These are phyloP conservation scores for Dipodomys spectabilis DNA, from an alignment of 2,113 vertebrate genomes.

Conservation along the genomic window DNA sequence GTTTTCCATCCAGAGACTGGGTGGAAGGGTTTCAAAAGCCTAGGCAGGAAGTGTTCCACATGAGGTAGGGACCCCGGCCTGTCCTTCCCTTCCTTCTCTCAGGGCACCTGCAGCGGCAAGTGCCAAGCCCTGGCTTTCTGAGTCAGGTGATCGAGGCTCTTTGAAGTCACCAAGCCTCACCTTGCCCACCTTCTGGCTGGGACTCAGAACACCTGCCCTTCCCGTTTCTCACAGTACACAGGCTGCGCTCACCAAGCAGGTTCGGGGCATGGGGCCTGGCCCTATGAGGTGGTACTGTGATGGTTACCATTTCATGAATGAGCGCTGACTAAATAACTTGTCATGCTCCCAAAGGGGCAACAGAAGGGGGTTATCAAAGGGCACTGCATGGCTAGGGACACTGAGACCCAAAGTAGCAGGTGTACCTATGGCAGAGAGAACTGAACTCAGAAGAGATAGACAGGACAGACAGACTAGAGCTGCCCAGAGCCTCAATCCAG, in stretches of 20 bases:
- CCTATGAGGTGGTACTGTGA: too few species aligned
- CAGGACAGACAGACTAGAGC: not conserved
- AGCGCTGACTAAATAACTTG: not conserved
- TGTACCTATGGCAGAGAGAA: not conserved
- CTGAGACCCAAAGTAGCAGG: not conserved
- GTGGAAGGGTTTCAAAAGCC: too few species aligned
- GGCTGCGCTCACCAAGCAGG: rapidly evolving
- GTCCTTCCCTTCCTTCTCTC: not conserved
- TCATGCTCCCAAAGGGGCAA: not conserved
- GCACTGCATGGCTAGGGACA: not conserved
- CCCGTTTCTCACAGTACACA: not conserved
- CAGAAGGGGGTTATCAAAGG: not conserved
- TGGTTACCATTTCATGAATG: not conserved
- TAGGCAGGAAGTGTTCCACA: too few species aligned
- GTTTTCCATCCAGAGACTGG: too few species aligned
- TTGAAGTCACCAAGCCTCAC: not conserved
- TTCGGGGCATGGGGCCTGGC: not conserved
- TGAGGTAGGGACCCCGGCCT: not conserved
- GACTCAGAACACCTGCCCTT: not conserved
- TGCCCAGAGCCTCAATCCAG: slow-evolving; percentile 8
- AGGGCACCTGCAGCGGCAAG: not conserved
- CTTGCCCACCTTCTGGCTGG: not conserved
- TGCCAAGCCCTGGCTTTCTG: not conserved
- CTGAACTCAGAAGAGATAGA: not conserved
- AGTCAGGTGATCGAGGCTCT: not conserved